phyloP scores from a whole-genome alignment of 2,888 invertebrate species.

The Litoditis marina region DNA sequence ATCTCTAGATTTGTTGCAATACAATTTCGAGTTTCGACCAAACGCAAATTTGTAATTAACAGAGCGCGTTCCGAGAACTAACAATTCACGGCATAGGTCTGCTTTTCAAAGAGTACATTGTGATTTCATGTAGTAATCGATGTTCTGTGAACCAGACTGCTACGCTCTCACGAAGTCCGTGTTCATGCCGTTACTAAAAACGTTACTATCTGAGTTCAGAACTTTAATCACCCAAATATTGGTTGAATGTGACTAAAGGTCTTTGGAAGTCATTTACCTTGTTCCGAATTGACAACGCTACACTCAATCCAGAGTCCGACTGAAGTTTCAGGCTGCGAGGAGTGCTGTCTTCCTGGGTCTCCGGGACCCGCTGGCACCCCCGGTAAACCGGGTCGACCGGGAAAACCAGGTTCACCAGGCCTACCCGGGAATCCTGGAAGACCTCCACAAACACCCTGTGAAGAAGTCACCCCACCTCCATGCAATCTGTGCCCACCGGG shows the following conservation, averaged over 20 bases:
- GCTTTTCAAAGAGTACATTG: too few relatives aligned
- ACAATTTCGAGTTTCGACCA: too few relatives aligned
- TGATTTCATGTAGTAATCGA: too few relatives aligned
- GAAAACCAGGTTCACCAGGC: constrained; percentile 1
- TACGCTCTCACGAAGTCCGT: too few relatives aligned
- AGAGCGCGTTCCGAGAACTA: too few relatives aligned
- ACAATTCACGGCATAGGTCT: too few relatives aligned
- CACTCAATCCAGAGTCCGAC: neutral
- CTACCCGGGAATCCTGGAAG: neutral
- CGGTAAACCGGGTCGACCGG: neutral
- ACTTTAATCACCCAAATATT: neutral
- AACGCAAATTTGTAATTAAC: too few relatives aligned
- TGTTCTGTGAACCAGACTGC: too few relatives aligned
- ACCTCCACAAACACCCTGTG: constrained; percentile 2
- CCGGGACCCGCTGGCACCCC: neutral
- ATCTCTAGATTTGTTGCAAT: too few relatives aligned
- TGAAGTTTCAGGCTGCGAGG: neutral
- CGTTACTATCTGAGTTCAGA: neutral
- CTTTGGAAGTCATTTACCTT: neutral
- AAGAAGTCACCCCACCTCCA: neutral
- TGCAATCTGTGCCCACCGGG: neutral
- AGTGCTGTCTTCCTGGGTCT: neutral
- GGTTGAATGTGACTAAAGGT: neutral
- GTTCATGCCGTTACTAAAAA: too few relatives aligned
- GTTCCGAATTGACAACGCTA: neutral